A percentile compares a stretch with the other conserved stretches of the same genome.
phyloP scores from a whole-genome alignment of 2,797 vertebrate genomes.

The Vipera latastei region DNA sequence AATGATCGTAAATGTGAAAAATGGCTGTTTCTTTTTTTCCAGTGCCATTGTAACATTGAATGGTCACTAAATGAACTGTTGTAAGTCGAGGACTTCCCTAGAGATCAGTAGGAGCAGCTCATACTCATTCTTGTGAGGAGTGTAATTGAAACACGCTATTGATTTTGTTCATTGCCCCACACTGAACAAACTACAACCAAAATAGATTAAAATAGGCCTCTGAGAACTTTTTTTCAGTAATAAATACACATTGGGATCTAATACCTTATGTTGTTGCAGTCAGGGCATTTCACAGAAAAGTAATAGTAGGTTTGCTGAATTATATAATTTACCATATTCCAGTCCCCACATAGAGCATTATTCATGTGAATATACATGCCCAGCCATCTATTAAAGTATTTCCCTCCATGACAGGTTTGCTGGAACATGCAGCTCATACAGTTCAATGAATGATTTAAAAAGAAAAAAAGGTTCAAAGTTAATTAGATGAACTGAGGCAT shows the following conservation, averaged over 20 bases:
- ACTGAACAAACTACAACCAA: neutral
- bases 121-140: neutral
- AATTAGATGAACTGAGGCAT: conserved; percentile 2
- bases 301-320: conserved; percentile 8
- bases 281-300: neutral
- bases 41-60: neutral
- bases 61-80: neutral
- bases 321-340: neutral
- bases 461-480: neutral
- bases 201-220: neutral
- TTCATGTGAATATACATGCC: neutral
- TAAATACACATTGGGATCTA: neutral
- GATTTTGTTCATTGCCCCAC: neutral
- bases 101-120: neutral
- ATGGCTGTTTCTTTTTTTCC: neutral
- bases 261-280: neutral
- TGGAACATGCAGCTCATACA: neutral
- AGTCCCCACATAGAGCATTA: neutral
- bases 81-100: neutral
- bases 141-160: neutral
- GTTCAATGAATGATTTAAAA: neutral
- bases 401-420: neutral
- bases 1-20: neutral
- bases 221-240: neutral
- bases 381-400: neutral